Evolutionary conservation across 2,797 vertebrate species (phyloP).

Genomic region (Fratercula arctica): DNA sequence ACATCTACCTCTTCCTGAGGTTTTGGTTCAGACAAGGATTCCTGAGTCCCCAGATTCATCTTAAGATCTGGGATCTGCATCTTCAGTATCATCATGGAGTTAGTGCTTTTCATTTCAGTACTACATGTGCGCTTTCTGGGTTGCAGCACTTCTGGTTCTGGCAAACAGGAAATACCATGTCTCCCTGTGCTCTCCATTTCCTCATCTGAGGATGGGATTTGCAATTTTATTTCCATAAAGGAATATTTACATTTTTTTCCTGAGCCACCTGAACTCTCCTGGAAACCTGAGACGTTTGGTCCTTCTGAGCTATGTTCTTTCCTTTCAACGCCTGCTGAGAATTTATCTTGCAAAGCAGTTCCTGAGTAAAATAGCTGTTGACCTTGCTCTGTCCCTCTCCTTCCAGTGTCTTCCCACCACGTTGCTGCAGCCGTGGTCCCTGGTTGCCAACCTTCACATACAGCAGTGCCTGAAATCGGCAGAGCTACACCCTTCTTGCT

Average conservation of each 20-base stretch:
- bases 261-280: not conserved
- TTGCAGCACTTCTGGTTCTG: not conserved
- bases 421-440: accelerated
- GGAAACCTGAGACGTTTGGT: not conserved
- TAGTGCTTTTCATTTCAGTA: not conserved
- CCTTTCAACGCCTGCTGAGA: not conserved
- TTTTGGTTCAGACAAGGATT: not conserved
- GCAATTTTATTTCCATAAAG: not conserved
- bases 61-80: not conserved
- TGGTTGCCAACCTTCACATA: not conserved
- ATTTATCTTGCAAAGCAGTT: not conserved
- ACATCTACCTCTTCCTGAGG: not conserved
- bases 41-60: not conserved
- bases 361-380: not conserved
- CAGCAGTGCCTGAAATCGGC: not conserved
- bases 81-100: not conserved
- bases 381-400: not conserved
- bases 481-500: not conserved
- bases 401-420: not conserved
- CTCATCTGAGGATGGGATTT: not conserved
- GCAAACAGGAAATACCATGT: not conserved
- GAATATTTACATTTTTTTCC: not conserved
- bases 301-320: not conserved
- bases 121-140: not conserved
- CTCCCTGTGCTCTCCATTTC: not conserved